Evolutionary conservation across 2,113 vertebrate species (phyloP), one percentile per base, ranked within the genome.

Genomic region (Phrynosoma platyrhinos): DNA sequence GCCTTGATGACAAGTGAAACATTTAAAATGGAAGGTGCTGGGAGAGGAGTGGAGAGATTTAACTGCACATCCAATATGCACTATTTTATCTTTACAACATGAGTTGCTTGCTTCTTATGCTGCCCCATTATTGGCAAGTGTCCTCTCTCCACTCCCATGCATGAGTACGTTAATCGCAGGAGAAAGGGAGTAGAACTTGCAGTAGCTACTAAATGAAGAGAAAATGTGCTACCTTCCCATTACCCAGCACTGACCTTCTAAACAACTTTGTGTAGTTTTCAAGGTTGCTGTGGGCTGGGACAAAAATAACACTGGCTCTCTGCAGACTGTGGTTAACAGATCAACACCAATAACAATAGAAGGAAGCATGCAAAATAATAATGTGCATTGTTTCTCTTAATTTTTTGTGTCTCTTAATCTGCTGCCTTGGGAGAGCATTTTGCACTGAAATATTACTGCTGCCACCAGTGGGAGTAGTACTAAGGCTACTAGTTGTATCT

Each of bases 1-100:
- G 32, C 1, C 58, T 79, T 82, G 79, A 81, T 76, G 85, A 20
- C 77, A 86, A 47, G 76, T 82, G 36, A 21, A 91, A 91, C n/a
- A n/a, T 83, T 90, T 85, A 87, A 82, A 88, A 52, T 36, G 1
- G 18, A 53, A 68, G 30, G 83, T 0, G 72, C 76, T 27, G 58
- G 32, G 53, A n/a, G 69, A n/a, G 36, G 16, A 58, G 68, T 21
- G 36, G 18, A 40, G 83, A 88, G 53, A 55, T 69, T 90, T 86
- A 90, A 90, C 27, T 79, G 84, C 72, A 62, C 79, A 62, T 9
- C 0, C n/a, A 58, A 1, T 64, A 68, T 20, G 8, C 32, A 69
- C 13, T 88, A 91, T 89, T 87, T 89, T 62, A 16, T 82, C 58
- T 83, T 86, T 74, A 23, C 23, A 74, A 42, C 2, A 0, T 6